Evolutionary conservation across 2,888 invertebrate genomes (phyloP), one percentile per base, ranked within the genome.

Genomic region (Plebejus argus): DNA sequence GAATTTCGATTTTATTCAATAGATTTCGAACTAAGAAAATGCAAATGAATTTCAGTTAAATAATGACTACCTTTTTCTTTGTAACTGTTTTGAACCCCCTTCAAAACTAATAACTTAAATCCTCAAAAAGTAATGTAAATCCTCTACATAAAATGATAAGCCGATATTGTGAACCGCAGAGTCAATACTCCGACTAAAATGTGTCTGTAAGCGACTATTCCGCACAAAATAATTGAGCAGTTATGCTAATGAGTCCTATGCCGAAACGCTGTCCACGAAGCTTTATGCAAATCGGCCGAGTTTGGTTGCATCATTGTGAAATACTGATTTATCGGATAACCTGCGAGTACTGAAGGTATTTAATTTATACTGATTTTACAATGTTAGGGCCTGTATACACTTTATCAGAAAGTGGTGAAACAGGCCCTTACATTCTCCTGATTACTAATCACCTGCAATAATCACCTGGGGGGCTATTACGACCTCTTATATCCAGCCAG

Each of bases 181-280:
- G 45, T 76, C 76, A 66, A 76, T 49, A 76, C 39, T 35, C 39
- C 20, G 77, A 71, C 87, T 88, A 88, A 90, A 90, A 89, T 90
- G 88, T 87, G 85, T 88, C 88, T 88, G 89, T 89, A 89, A 92
- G 89, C 89, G 89, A 88, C 89, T 90, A 89, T 90, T 90, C 88
- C 86, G 87, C 88, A 89, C 89, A 88, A 91, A 91, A 92, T 91
- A 92, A 92, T 92, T 91, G 92, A 90, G 91, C 90, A 90, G 92
- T 92, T 93, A 93, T 92, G 92, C 86, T 91, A 93, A 92, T 92
- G 89, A 90, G 89, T 85, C 90, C 90, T 88, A 90, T 89, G 91
- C 91, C 90, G 90, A 88, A 89, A 89, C 90, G 88, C 79, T 91
- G 91, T 90, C 88, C 88, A 87, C 86, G 86, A 84, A 86, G 90